Base-by-base conservation (phyloP, 2,113 vertebrate genomes). In the Tretioscincus oriximinensis region DNA sequence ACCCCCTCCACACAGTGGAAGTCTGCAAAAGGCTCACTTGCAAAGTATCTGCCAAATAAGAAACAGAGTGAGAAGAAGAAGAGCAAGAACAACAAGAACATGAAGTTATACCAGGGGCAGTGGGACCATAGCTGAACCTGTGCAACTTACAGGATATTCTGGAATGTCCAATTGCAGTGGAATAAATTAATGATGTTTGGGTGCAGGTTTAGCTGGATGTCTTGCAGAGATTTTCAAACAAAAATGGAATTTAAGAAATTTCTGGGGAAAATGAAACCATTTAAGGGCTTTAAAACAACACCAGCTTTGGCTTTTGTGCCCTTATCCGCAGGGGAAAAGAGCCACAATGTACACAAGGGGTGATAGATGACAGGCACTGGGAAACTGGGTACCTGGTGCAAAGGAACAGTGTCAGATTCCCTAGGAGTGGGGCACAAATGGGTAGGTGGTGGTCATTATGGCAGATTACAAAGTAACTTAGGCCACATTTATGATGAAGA, bases 21-120 rank as follows among this genome's bases (percentile, higher is more conserved):
- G 88, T 99, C 98, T 0, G 97, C 98, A 45, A 99, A 99, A 0
- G 98, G 98, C 87, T 99, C 98, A 0, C 95, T 99, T 84, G 97
- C 97, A 85, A 99, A 98, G 90, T 98, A 99, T 92, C 98, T 99
- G 88, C 0, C 22, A 0, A 26, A n/a, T 2, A 60, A 47, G n/a
- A 29, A 29, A 68, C 49, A 63, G 81, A 31, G 87, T 0, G 2
- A 31, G 47, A 26, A 7, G n/a, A 31, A 7, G 21, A 7, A 49
- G 16, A 11, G n/a, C 26, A 73, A 9, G 20, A 7, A 49, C 26
- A 11, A 45, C 26, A 73, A 9, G 20, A 24, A 24, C 1, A 69
- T 12, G 7, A 21, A 58, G 2, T 2, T 3, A 61, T 41, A 41
- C 35, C 35, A 41, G 35, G 35, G 35, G 35, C 35, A 41, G 35